Evolutionary conservation across 2,797 vertebrate genomes (phyloP), one percentile per base, ranked within the genome.

Genomic region (Platalea minor): DNA sequence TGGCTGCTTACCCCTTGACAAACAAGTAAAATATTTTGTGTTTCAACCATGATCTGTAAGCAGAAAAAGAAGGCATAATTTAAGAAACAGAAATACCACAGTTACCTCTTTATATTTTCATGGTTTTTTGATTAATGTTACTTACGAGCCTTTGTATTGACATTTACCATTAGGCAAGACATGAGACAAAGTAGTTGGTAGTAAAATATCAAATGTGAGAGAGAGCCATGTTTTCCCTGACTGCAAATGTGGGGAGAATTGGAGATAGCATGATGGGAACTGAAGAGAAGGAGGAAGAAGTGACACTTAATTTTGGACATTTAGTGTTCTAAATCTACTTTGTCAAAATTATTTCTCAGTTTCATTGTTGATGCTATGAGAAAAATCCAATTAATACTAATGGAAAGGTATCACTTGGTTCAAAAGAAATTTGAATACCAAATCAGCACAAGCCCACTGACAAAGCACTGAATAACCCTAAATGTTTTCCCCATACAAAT

Each of bases 141-240:
- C 18, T 81, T 68, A 79, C 7, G 24, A 67, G 11, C 53, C 28
- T 60, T n/a, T 54, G 51, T 15, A 54, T 14, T 82, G 53, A 84
- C 90, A 67, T 77, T 95, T 93, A 81, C 24, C 18, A 50, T 74
- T 35, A 91, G 80, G 80, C 25, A 26, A 96, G 53, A 56, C 48
- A 64, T 5, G 10, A 94, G 60, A 18, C 17, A 83, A 85, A 89
- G 19, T 4, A 56, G 13, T 35, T 73, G 25, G 8, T 33, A 94
- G 45, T 29, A 93, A 96, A 95, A 96, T 74, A 83, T 89, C 35
- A 95, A 94, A 93, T 60, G 24, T 17, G 39, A 76, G 51, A 91
- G 26, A 65, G 25, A 88, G 9, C 10, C 85, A 83, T 84, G 25
- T 81, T 69, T 94, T 95, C 75, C 41, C 76, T 92, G 93, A 88